Percentiles rank a stretch among this genome's conserved stretches.
phyloP scores from a whole-genome alignment of 2,797 vertebrate species.

The Arrhamphus sclerolepis region DNA sequence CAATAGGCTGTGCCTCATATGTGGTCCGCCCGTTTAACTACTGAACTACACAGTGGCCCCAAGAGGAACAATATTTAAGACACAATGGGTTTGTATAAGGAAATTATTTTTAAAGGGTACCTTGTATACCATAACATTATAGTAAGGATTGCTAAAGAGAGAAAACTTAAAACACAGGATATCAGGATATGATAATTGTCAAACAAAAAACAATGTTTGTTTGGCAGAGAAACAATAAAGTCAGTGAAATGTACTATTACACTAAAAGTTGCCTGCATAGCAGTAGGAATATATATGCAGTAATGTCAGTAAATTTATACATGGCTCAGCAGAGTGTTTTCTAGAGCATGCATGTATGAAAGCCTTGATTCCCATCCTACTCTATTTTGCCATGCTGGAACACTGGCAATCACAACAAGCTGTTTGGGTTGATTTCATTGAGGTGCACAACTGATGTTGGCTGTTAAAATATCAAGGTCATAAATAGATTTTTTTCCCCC shows the following conservation, averaged over 20 bases:
- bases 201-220: too few relatives aligned
- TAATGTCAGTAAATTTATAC: constrained; percentile 16
- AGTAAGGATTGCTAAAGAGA: too few relatives aligned
- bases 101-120: too few relatives aligned
- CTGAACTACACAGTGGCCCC: too few relatives aligned
- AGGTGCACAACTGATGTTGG: constrained; percentile 1
- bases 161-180: too few relatives aligned
- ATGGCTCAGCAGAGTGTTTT: not conserved
- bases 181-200: too few relatives aligned
- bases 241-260: not conserved
- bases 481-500: constrained; percentile 10
- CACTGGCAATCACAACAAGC: constrained; percentile 35
- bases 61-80: too few relatives aligned
- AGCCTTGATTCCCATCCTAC: constrained; percentile 39
- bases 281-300: constrained; percentile 17
- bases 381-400: constrained; percentile 20
- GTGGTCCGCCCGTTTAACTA: too few relatives aligned
- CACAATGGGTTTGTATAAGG: too few relatives aligned
- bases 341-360: constrained; percentile 38
- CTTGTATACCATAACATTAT: too few relatives aligned
- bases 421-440: constrained; percentile 18
- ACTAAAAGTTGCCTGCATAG: not conserved
- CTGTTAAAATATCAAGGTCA: constrained; percentile 31
- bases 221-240: not conserved
- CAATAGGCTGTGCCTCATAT: too few relatives aligned